Evolutionary conservation across 35 echinoderm and acorn worm genomes (phyloP).

Genomic region (Heliocidaris tuberculata): DNA sequence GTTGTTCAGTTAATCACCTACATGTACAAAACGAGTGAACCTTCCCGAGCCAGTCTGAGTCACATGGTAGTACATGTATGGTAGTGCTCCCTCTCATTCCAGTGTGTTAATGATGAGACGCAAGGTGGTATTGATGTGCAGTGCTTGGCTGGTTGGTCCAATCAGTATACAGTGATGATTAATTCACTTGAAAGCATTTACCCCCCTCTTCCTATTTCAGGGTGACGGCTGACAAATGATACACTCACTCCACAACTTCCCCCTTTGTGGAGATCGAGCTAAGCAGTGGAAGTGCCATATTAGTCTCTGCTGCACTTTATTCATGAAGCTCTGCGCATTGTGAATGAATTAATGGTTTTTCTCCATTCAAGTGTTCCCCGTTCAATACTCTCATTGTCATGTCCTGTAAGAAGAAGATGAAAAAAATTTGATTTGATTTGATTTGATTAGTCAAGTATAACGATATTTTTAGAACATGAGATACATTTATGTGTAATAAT

Average conservation of each 20-base stretch:
- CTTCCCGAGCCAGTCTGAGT: not conserved
- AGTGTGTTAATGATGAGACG: not conserved
- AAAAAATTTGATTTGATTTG: no score
- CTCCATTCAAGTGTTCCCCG: not conserved
- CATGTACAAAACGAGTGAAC: not conserved
- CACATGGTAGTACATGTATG: not conserved
- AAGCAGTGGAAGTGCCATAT: not conserved
- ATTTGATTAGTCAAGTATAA: no score
- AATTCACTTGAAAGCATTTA: not conserved
- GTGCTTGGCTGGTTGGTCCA: not conserved
- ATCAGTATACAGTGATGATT: not conserved
- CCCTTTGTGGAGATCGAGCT: not conserved
- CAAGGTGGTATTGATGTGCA: not conserved
- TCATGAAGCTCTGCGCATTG: not conserved
- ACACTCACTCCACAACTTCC: not conserved
- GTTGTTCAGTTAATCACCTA: not conserved
- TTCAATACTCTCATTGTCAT: not conserved
- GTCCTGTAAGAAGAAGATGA: not conserved
- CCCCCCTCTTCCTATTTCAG: not conserved
- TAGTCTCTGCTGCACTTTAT: not conserved
- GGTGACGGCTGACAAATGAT: not conserved
- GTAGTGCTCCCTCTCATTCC: not conserved
- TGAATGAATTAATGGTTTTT: not conserved
- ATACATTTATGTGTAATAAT: no score
- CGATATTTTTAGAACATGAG: no score